phyloP scores from a whole-genome alignment of 1,140 invertebrate genomes.

The Agrypnia vestita region DNA sequence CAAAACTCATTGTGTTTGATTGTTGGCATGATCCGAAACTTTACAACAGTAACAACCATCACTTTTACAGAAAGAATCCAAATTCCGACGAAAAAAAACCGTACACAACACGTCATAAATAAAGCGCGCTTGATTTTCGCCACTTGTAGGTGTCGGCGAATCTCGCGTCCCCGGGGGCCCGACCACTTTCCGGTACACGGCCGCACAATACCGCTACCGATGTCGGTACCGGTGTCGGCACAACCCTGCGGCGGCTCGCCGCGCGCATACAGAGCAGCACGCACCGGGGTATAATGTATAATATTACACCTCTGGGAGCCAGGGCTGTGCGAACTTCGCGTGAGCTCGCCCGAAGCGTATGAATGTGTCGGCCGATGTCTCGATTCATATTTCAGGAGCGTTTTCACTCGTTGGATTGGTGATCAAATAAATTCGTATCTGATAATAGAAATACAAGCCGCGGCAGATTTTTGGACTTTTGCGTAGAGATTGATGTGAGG shows the following conservation, averaged over 20 bases:
- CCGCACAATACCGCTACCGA: slow-evolving; percentile 1
- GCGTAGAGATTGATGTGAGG: no score
- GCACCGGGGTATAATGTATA: background rate
- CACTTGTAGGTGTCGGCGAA: slow-evolving; percentile 32
- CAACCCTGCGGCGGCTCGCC: slow-evolving; percentile 13
- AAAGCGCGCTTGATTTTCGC: slow-evolving; percentile 15
- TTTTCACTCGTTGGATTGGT: slow-evolving; percentile 14
- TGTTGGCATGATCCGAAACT: no score
- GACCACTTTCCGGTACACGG: no score
- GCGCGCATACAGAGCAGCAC: slow-evolving; percentile 14
- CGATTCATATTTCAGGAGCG: slow-evolving; percentile 21
- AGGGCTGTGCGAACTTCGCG: background rate
- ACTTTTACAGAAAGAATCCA: background rate
- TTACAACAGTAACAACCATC: no score
- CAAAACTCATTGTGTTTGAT: no score
- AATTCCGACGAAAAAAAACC: background rate
- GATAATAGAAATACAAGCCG: no score
- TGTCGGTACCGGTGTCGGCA: background rate
- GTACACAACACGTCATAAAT: slow-evolving; percentile 26
- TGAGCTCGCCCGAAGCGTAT: background rate
- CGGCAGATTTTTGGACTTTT: no score
- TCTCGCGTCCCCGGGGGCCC: background rate
- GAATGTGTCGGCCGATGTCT: slow-evolving; percentile 20
- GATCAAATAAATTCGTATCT: background rate
- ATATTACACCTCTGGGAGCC: slow-evolving; percentile 6